A percentile compares a stretch with the other conserved stretches of the same genome.
phyloP scores from a whole-genome alignment of 2,888 invertebrate genomes.

The Lottia scabra region DNA sequence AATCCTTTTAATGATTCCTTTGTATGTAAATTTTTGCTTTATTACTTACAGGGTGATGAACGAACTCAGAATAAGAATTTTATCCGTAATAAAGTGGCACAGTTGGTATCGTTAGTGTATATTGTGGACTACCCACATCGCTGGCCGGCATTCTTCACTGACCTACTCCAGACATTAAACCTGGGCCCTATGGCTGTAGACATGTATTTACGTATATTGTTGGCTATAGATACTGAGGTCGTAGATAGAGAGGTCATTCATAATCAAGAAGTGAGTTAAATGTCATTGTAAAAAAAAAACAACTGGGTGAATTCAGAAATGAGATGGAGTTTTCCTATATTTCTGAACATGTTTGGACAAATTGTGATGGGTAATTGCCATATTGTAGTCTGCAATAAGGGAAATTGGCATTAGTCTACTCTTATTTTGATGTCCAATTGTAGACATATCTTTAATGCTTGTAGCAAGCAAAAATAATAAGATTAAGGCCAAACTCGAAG shows the following conservation, averaged over 20 bases:
- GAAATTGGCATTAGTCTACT: no score
- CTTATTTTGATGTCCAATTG: no score
- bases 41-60: constrained; percentile 39
- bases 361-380: no score
- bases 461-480: no score
- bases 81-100: constrained; percentile 73
- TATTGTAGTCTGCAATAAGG: no score
- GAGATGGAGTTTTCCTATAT: no score
- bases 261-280: constrained; percentile 57
- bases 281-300: no score
- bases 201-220: constrained; percentile 72
- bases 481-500: no score
- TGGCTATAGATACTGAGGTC: constrained; percentile 73
- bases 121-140: constrained; percentile 71
- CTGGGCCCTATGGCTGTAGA: constrained; percentile 69
- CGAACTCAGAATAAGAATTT: constrained; percentile 65
- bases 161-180: constrained; percentile 68
- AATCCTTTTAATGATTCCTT: no score
- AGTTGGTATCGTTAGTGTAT: constrained; percentile 73
- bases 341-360: no score
- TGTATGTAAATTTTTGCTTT: background rate
- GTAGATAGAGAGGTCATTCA: constrained; percentile 71
- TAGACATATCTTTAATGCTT: no score
- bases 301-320: no score
- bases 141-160: constrained; percentile 73